Conservation (phyloP, 1,140 invertebrate genomes). For the Melitaea cinxia region DNA sequence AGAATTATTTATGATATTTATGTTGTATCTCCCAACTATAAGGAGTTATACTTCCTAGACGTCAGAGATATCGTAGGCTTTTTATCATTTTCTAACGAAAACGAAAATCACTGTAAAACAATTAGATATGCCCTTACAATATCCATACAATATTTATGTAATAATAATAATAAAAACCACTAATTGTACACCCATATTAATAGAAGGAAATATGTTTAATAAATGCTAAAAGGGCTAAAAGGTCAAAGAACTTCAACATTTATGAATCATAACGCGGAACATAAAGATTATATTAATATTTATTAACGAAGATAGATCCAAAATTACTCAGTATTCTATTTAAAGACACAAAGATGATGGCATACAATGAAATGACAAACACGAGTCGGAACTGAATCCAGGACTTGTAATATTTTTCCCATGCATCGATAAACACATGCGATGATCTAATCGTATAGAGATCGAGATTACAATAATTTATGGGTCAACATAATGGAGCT, state of each 20-base stretch:
- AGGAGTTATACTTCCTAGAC: too few species aligned
- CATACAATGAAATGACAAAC: slow-evolving; percentile 13
- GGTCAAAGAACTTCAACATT: slow-evolving; percentile 10
- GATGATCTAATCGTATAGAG: slow-evolving; percentile 14
- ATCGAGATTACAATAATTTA: slow-evolving; percentile 21
- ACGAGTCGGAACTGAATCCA: slow-evolving; percentile 12
- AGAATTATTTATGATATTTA: too few species aligned
- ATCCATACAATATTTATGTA: too few species aligned
- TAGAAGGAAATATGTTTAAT: not conserved
- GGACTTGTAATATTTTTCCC: slow-evolving; percentile 22
- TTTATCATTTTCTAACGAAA: too few species aligned
- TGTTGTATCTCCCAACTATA: too few species aligned
- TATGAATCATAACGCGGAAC: slow-evolving; percentile 9
- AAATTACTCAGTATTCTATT: slow-evolving; percentile 21
- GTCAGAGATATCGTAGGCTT: too few species aligned
- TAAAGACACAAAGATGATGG: slow-evolving; percentile 11
- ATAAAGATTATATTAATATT: slow-evolving; percentile 7
- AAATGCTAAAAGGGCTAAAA: slow-evolving; percentile 4
- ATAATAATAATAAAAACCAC: too few species aligned
- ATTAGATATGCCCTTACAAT: too few species aligned
- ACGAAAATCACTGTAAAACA: too few species aligned
- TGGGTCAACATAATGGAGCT: slow-evolving; percentile 10
- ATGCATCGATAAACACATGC: slow-evolving; percentile 14
- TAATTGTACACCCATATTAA: too few species aligned
- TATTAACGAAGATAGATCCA: slow-evolving; percentile 17